Evolutionary conservation across 1,140 invertebrate genomes (phyloP).

Genomic region (Muscidifurax raptorellus): DNA sequence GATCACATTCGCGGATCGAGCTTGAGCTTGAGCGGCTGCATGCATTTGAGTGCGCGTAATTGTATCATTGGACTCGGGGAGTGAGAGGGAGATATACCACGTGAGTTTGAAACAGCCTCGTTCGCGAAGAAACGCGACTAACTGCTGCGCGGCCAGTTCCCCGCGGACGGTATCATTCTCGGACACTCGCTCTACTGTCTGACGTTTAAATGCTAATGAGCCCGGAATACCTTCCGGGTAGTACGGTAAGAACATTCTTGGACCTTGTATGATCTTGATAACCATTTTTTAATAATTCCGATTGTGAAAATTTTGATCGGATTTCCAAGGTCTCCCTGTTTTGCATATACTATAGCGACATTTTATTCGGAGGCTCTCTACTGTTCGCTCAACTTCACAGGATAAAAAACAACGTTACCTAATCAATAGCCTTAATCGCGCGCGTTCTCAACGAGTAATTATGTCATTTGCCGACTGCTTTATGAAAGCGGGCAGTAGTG

Average conservation of each 20-base stretch:
- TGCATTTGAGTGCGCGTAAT: conserved; percentile 30
- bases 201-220: not conserved
- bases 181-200: no score
- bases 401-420: conserved; percentile 31
- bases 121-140: conserved; percentile 28
- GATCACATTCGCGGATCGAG: no score
- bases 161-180: no score
- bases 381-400: not conserved
- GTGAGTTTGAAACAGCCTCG: conserved; percentile 1
- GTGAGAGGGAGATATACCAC: not conserved
- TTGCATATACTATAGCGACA: no score
- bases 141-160: not conserved
- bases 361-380: no score
- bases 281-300: no score
- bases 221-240: no score
- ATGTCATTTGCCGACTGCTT: not conserved
- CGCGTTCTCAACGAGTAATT: conserved; percentile 26
- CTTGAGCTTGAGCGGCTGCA: not conserved
- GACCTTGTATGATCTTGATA: no score
- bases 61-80: conserved; percentile 19
- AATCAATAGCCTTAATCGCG: conserved; percentile 28
- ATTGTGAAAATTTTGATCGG: no score
- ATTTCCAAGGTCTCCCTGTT: no score
- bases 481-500: not conserved
- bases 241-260: no score